phyloP scores from a whole-genome alignment of 2,113 vertebrate species.

The Tinamus guttatus region DNA sequence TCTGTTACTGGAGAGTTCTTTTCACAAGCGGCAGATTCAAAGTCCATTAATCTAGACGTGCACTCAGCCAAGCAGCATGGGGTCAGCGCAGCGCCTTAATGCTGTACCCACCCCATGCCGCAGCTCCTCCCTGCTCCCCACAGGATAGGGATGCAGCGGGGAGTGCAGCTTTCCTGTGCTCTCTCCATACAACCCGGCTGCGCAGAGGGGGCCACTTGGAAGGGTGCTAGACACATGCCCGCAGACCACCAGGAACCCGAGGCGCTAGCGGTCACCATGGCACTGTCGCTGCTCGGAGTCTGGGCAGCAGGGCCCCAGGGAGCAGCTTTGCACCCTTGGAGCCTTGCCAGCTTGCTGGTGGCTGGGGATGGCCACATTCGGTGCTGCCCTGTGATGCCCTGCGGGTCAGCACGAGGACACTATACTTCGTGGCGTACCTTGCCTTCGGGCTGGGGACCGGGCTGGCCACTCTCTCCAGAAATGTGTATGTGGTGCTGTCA shows the following conservation, averaged over 20 bases:
- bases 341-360: rapidly evolving
- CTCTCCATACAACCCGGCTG: neutral
- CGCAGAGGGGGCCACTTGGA: neutral
- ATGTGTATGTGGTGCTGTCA: conserved; percentile 92
- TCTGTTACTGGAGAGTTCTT: neutral
- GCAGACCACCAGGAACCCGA: neutral
- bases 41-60: neutral
- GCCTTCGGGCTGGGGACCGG: conserved; percentile 94
- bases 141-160: neutral
- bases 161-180: neutral
- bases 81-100: neutral
- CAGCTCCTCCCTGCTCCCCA: neutral
- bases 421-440: conserved; percentile 96
- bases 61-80: rapidly evolving
- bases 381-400: neutral
- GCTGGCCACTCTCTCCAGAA: conserved; percentile 91
- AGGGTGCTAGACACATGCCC: rapidly evolving
- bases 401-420: conserved; percentile 88
- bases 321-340: neutral
- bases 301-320: neutral
- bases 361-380: neutral
- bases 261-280: rapidly evolving
- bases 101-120: rapidly evolving
- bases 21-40: neutral
- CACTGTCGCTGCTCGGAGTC: neutral